Evolutionary conservation across 1,140 invertebrate species (phyloP), one percentile per base, ranked within the genome.

Genomic region (Cyphomyrmex costatus): DNA sequence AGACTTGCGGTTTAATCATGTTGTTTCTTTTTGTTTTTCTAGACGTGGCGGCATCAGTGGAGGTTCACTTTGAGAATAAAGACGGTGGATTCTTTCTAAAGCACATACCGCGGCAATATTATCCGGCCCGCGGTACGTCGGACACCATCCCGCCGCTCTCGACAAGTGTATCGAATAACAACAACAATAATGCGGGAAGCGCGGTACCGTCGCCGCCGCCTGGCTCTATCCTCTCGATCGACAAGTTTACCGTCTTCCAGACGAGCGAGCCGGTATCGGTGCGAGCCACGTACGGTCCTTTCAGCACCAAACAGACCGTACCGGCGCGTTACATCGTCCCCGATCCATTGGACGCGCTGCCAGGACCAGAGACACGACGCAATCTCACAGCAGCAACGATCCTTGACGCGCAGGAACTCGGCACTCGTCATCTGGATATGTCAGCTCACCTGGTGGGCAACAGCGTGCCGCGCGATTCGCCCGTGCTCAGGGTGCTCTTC

Each of bases 271-370:
- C 98, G 7, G 97, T 98, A 0, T 98, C 98, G 0, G 97, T 99
- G 5, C 95, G 98, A 19, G 98, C 98, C 10, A 98, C 97, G 7
- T 99, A 98, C 91, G 98, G 98, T 3, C 98, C 98, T 2, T 99
- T 99, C 95, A 98, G 98, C 86, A 98, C 98, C 42, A 98, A 98
- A 92, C 98, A 99, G 94, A 98, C 98, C 1, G 98, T 99, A 19
- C 98, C 98, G n/a, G 97, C 98, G 0, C 95, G 98, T n/a, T 98
- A 98, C 91, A 96, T 98, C 80, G 97, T 98, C 16, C 97, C 98
- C 0, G 97, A 98, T 93, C 97, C 97, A 0, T 94, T 98, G 86
- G 97, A 97, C 84, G 92, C 94, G 16, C 87, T 95, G 4, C 94
- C 94, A 1, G 91, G 90, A 0, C 92, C 93, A 12, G 93, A 93